These are phyloP conservation scores for Fabriciana adippe DNA, from an alignment of 2,888 invertebrate species.

Conservation along the genomic window DNA sequence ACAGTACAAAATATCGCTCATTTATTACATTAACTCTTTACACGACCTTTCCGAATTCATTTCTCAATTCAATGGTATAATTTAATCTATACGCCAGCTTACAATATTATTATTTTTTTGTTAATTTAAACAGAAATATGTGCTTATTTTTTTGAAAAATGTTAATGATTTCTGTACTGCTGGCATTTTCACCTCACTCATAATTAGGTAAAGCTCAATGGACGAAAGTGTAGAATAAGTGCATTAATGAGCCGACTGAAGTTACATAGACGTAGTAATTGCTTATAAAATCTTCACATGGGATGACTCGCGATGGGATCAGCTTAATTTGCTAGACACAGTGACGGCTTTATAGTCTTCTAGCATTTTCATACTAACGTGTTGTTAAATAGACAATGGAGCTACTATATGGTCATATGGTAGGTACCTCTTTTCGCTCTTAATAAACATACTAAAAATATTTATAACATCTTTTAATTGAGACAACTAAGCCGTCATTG, in stretches of 20 bases:
- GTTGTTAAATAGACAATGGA: neutral
- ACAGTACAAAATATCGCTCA: constrained; percentile 31
- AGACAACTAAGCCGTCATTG: constrained; percentile 2
- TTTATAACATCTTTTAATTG: neutral
- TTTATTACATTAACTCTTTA: constrained; percentile 8
- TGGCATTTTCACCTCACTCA: constrained; percentile 23
- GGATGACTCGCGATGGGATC: constrained; percentile 55
- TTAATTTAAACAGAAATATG: neutral
- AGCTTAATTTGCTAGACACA: constrained; percentile 9
- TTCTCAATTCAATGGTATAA: neutral
- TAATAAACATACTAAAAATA: neutral
- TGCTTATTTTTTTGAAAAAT: neutral
- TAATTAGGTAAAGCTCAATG: constrained; percentile 50
- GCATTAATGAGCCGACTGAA: constrained; percentile 72
- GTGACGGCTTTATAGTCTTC: neutral
- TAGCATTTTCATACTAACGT: neutral
- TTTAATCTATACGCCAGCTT: neutral
- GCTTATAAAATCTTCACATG: constrained; percentile 50
- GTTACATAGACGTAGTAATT: constrained; percentile 53
- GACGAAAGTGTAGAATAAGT: constrained; percentile 51
- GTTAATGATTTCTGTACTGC: neutral
- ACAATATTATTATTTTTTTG: neutral
- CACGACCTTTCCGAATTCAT: neutral
- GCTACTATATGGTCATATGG: too few relatives aligned
- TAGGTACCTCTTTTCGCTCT: neutral